Base-by-base conservation (phyloP, 2,888 invertebrate genomes). In the Andricus curvator region DNA sequence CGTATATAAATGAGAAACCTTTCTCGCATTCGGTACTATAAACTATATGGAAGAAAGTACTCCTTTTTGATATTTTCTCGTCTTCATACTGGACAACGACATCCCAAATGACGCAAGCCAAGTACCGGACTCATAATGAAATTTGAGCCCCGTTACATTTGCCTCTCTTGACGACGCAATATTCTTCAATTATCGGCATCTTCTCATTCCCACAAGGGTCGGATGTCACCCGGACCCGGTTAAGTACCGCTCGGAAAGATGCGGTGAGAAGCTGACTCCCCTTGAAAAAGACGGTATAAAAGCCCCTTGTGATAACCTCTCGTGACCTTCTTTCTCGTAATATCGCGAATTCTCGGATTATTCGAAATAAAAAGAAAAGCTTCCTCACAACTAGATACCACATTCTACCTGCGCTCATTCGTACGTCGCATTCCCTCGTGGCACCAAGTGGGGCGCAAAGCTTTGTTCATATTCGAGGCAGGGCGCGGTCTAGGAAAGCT, bases 101-200 rank as follows among this genome's bases (percentile, higher is more conserved):
- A 17, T 68, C 44, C 25, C 62, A 62, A 62, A 62, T 56, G 56
- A 56, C 37, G 41, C 20, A 66, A 22, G n/a, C 22, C 68, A 68
- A 68, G 68, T 48, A 68, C 15, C 20, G 25, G 44, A 25, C 25
- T 48, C 81, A 81, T 88, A 87, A 88, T 88, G 88, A 89, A 89
- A 89, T 88, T 86, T 88, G 86, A 89, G 84, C 87, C 87, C 87
- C 81, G 84, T 88, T 83, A 85, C 85, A 88, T 88, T 88, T 88
- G 85, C 83, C 84, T 84, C 85, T 81, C 84, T 86, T 88, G 85
- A 74, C 85, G 84, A 84, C 78, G 86, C 86, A 89, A 89, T 89
- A 89, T 89, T 88, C 87, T 87, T 86, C 88, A 89, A 89, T 89
- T 88, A 89, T 88, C 82, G 84, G 82, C 82, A 82, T 74, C 70